These are phyloP conservation scores for Otocyon megalotis DNA, from an alignment of 2,113 vertebrate genomes.

Conservation along the genomic window DNA sequence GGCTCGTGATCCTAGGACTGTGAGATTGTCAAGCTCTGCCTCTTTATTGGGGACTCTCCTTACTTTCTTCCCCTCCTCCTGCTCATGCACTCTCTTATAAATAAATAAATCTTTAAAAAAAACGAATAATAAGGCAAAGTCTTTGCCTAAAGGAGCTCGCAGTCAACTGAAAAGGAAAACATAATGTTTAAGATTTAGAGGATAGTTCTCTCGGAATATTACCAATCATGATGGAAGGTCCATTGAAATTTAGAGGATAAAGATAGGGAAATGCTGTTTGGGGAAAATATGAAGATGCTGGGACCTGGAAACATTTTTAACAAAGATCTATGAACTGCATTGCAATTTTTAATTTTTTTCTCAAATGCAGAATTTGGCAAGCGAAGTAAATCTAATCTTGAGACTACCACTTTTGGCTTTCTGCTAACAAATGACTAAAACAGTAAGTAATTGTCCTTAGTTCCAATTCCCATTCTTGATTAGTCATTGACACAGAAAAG, in stretches of 20 bases:
- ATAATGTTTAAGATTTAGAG: neutral
- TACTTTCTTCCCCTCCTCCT: neutral
- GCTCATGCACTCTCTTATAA: neutral
- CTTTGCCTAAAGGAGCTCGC: neutral
- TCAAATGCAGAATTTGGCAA: neutral
- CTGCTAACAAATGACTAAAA: neutral
- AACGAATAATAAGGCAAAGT: conserved; percentile 26
- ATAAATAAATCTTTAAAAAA: neutral
- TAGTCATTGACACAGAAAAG: neutral
- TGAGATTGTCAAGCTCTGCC: neutral
- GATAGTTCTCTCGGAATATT: conserved; percentile 20
- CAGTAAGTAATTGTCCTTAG: neutral
- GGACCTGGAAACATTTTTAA: neutral
- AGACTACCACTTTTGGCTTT: neutral
- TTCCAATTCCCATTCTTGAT: neutral
- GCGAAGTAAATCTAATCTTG: neutral
- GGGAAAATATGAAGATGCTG: neutral
- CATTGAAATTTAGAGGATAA: neutral
- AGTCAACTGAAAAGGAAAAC: conserved; percentile 30
- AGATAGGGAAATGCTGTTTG: neutral
- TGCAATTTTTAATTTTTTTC: neutral
- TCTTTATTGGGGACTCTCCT: neutral
- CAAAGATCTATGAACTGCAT: neutral
- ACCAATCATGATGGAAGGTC: neutral
- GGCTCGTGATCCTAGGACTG: neutral